Percentiles rank a stretch among this genome's conserved stretches.
phyloP scores from a whole-genome alignment of 2,888 invertebrate species.

The Ctenicera cuprea region DNA sequence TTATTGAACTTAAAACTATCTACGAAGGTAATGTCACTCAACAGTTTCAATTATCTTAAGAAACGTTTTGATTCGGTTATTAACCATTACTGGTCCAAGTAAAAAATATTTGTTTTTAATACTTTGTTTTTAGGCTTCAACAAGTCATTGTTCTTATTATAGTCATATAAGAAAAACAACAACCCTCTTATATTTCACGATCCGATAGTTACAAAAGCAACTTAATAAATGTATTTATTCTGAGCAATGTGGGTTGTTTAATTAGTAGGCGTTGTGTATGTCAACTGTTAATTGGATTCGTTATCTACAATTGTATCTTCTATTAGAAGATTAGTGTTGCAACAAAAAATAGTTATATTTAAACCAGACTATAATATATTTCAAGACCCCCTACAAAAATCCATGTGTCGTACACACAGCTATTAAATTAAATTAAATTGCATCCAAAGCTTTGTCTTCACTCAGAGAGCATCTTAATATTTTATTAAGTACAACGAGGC shows the following conservation, averaged over 20 bases:
- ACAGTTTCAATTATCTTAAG: too few relatives aligned
- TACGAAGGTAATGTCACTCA: too few relatives aligned
- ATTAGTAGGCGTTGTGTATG: slow-evolving; percentile 23
- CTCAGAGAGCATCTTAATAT: slow-evolving; percentile 27
- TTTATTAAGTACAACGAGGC: slow-evolving; percentile 44
- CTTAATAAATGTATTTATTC: slow-evolving; percentile 5
- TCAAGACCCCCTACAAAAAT: too few relatives aligned
- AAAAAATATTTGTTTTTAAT: too few relatives aligned
- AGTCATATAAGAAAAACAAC: not conserved
- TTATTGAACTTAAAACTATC: too few relatives aligned
- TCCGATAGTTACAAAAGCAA: not conserved
- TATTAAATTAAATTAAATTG: slow-evolving; percentile 4
- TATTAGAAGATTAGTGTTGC: not conserved
- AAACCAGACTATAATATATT: not conserved
- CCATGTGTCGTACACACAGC: not conserved
- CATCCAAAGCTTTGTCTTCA: slow-evolving; percentile 33
- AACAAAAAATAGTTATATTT: not conserved
- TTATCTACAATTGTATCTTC: slow-evolving; percentile 10
- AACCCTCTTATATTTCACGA: not conserved
- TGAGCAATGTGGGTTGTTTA: slow-evolving; percentile 16
- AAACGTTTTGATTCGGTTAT: too few relatives aligned
- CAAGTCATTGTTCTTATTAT: too few relatives aligned
- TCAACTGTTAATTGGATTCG: slow-evolving; percentile 24
- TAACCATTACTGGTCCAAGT: too few relatives aligned
- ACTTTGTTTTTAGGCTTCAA: too few relatives aligned